Evolutionary conservation across 2,797 vertebrate species (phyloP).

Genomic region (Phalanger gymnotis): DNA sequence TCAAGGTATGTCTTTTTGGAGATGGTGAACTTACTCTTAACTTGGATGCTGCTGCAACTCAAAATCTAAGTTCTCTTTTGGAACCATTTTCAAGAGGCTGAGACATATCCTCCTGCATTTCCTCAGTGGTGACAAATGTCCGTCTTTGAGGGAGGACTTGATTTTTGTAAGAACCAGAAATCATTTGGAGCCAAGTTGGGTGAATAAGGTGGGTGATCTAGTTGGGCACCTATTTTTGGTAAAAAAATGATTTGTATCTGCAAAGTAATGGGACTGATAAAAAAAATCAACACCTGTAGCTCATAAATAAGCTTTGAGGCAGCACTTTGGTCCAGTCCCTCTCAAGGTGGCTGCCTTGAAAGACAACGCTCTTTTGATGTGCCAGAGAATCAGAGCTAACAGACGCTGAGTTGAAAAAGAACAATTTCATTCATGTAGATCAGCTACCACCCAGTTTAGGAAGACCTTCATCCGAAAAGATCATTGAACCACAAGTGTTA

Average conservation of each 20-base stretch:
- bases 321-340: neutral
- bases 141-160: neutral
- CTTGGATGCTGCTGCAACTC: neutral
- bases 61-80: neutral
- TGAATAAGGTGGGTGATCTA: neutral
- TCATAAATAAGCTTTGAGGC: neutral
- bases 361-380: neutral
- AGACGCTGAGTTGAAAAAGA: neutral
- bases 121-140: neutral
- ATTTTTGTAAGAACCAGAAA: neutral
- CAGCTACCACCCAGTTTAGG: neutral
- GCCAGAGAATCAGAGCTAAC: neutral
- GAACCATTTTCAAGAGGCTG: neutral
- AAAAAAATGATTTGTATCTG: neutral
- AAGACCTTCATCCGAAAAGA: neutral
- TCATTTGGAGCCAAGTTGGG: neutral
- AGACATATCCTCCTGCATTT: neutral
- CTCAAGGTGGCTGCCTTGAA: neutral
- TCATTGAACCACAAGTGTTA: neutral
- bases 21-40: neutral
- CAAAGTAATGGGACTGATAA: neutral
- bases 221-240: neutral
- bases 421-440: neutral
- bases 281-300: neutral
- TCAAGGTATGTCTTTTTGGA: neutral